Evolutionary conservation across 2,113 vertebrate genomes (phyloP), one percentile per base, ranked within the genome.

Genomic region (Conger conger): DNA sequence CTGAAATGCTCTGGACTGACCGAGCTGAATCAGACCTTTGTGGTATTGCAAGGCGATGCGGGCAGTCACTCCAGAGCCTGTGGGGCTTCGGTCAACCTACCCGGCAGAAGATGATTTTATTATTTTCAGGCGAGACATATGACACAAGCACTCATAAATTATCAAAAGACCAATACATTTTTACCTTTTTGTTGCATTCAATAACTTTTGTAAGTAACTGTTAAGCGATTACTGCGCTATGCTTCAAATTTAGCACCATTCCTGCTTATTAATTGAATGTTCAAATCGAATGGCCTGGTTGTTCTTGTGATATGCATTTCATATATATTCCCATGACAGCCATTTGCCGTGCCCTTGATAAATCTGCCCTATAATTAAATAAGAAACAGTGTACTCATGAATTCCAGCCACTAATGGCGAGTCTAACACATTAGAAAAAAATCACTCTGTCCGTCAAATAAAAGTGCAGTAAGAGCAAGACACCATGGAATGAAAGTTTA

Each of bases 21-120:
- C 92, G 86, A 98, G 92, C 83, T 89, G 88, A 88, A 99, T 95
- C 85, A 97, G 94, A 27, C 97, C 97, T 93, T 97, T 99, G 79
- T 96, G 96, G 90, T 96, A 95, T 88, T 99, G 98, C 80, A 99
- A 91, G 88, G 98, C 98, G 79, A 99, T 94, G 76, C 98, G 96
- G 73, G 98, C 98, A 0, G 97, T 99, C 86, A 99, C 98, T 9
- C 98, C 98, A 0, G 98, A 99, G 23, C 98, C 98, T 0, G 97
- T 98, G 0, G 98, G 98, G 85, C 98, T 98, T 84, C 98, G 94
- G 90, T 99, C 98, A 84, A 99, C 97, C 98, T 99, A 84, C 35
- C 60, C 15, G 85, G 0, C 86, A 83, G 82, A 53, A 53, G 50
- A 53, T 53, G 50, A 53, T 16, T 53, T 1, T 7, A 53, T 7